These are phyloP conservation scores for Pseudopipra pipra DNA, from an alignment of 2,113 vertebrate genomes.

Conservation along the genomic window DNA sequence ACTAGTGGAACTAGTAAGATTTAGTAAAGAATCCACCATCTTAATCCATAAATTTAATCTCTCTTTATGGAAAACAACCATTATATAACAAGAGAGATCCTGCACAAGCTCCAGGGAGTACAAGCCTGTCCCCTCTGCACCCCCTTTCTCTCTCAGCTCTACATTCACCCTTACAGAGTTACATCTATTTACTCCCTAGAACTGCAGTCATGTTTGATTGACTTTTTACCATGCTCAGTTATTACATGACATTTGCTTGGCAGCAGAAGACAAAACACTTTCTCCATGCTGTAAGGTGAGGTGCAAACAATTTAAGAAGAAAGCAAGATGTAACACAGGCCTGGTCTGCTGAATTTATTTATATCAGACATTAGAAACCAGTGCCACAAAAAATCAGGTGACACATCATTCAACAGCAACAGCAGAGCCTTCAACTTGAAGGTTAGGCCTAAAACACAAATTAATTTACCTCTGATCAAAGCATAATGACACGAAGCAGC, in stretches of 20 bases:
- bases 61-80: not conserved
- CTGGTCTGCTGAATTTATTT: slow-evolving; percentile 58
- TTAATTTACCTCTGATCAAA: slow-evolving; percentile 61
- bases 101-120: not conserved
- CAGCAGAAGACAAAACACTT: slow-evolving; percentile 51
- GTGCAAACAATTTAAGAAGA: slow-evolving; percentile 35
- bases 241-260: slow-evolving; percentile 29
- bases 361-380: slow-evolving; percentile 23
- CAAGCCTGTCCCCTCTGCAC: not conserved
- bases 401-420: slow-evolving; percentile 28
- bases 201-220: not conserved
- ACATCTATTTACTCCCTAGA: not conserved
- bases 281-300: slow-evolving; percentile 38
- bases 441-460: slow-evolving; percentile 43
- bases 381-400: slow-evolving; percentile 41
- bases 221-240: slow-evolving; percentile 50
- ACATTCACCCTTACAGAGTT: not conserved
- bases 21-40: not conserved
- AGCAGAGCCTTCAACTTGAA: slow-evolving; percentile 40
- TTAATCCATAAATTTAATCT: not conserved
- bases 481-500: not conserved
- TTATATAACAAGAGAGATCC: not conserved
- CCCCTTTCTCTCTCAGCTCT: not conserved
- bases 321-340: slow-evolving; percentile 40
- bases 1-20: not conserved